phyloP scores from a whole-genome alignment of 2,797 vertebrate species.

The Stomatorhinus walkeri region DNA sequence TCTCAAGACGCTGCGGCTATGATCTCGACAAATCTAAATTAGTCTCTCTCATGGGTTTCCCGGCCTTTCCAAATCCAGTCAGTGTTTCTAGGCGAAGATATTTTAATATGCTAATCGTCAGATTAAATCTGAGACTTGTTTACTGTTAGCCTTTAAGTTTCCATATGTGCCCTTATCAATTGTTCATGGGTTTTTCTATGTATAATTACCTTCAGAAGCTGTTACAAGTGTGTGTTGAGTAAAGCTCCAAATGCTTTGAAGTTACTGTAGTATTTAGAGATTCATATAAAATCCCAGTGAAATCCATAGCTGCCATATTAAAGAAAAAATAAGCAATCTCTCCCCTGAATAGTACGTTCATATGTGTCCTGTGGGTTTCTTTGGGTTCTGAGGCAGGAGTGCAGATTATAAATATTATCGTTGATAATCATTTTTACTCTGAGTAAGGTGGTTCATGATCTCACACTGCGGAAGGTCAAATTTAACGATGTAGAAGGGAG shows the following conservation, averaged over 20 bases:
- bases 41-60: background rate
- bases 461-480: background rate
- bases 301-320: conserved; percentile 8
- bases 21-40: conserved; percentile 11
- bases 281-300: background rate
- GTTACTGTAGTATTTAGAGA: background rate
- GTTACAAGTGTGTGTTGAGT: background rate
- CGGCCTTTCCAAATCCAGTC: background rate
- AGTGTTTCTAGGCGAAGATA: background rate
- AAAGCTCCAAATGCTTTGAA: background rate
- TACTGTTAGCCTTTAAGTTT: background rate
- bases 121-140: conserved; percentile 5
- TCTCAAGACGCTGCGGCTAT: background rate
- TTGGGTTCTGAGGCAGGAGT: background rate
- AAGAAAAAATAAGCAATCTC: background rate
- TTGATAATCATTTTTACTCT: background rate
- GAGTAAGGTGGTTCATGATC: background rate
- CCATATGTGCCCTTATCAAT: conserved; percentile 9
- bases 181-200: background rate
- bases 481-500: background rate
- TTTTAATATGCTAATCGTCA: background rate
- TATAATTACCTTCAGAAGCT: background rate
- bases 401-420: background rate
- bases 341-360: background rate
- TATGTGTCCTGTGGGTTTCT: background rate